phyloP scores from a whole-genome alignment of 2,888 invertebrate genomes.

The Drosophila cognata region DNA sequence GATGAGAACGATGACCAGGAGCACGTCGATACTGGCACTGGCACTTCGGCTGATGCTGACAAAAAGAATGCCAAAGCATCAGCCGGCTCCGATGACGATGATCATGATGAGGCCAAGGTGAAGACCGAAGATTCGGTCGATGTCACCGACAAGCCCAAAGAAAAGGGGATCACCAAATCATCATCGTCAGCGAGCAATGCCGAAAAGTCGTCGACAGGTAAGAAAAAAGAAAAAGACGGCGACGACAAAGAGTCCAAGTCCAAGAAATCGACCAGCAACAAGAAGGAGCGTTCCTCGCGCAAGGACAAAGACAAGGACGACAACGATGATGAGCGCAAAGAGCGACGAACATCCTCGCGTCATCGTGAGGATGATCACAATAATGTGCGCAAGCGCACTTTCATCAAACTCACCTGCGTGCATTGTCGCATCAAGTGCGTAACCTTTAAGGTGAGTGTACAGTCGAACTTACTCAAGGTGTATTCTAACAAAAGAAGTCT shows the following conservation, averaged over 20 bases:
- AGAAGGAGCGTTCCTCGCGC: conserved; percentile 73
- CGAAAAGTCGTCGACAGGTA: conserved; percentile 81
- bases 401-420: conserved; percentile 91
- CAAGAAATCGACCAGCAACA: conserved; percentile 72
- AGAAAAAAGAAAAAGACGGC: conserved; percentile 83
- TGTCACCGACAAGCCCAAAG: conserved; percentile 75
- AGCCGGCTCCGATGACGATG: conserved; percentile 41
- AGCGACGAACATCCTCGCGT: conserved; percentile 63
- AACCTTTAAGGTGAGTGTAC: conserved; percentile 88
- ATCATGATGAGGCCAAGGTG: conserved; percentile 59
- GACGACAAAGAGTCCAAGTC: conserved; percentile 81
- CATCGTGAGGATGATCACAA: conserved; percentile 77
- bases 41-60: conserved; percentile 52
- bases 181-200: conserved; percentile 51
- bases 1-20: conserved; percentile 56
- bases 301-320: conserved; percentile 82
- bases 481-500: background rate
- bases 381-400: conserved; percentile 82
- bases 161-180: conserved; percentile 63
- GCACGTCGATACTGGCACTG: conserved; percentile 47
- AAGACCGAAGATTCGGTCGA: conserved; percentile 85
- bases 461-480: background rate
- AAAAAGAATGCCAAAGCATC: conserved; percentile 60
- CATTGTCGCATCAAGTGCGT: conserved; percentile 91
- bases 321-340: conserved; percentile 82